These are phyloP conservation scores for Cetonia aurata DNA, from an alignment of 2,888 invertebrate genomes.

Conservation along the genomic window DNA sequence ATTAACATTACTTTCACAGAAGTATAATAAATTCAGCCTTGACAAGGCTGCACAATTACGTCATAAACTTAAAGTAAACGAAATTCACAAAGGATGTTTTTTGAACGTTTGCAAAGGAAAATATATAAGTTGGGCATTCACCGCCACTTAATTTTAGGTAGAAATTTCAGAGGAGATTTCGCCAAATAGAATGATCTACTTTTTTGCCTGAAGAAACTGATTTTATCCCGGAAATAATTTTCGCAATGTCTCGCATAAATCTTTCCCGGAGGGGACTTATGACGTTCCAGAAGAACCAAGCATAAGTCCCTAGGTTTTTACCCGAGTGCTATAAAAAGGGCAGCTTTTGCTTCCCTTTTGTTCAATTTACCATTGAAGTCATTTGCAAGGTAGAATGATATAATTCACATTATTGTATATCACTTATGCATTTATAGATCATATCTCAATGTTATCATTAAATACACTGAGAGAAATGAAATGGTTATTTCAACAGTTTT, in stretches of 20 bases:
- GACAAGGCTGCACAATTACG: too few relatives aligned
- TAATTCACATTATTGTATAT: background rate
- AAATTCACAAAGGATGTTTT: too few relatives aligned
- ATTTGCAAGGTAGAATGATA: slow-evolving; percentile 1
- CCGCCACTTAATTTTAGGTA: background rate
- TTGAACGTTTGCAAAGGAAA: too few relatives aligned
- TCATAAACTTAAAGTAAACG: too few relatives aligned
- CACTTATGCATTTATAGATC: too few relatives aligned
- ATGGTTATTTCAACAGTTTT: too few relatives aligned
- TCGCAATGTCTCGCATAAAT: slow-evolving; percentile 33
- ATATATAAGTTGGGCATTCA: too few relatives aligned
- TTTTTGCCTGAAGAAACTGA: slow-evolving; percentile 12
- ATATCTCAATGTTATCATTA: too few relatives aligned
- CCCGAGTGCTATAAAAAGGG: slow-evolving; percentile 20
- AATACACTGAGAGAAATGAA: too few relatives aligned
- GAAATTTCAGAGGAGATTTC: background rate
- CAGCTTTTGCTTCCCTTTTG: slow-evolving; percentile 22
- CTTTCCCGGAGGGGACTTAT: slow-evolving; percentile 15
- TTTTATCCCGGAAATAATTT: slow-evolving; percentile 31
- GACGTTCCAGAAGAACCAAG: slow-evolving; percentile 12
- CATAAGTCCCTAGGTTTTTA: slow-evolving; percentile 23
- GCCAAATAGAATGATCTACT: slow-evolving; percentile 16
- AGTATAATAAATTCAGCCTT: too few relatives aligned
- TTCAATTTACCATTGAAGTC: slow-evolving; percentile 24
- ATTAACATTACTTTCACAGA: too few relatives aligned